Base-by-base conservation (phyloP, 2,797 vertebrate genomes). In the Urocyon cinereoargenteus region DNA sequence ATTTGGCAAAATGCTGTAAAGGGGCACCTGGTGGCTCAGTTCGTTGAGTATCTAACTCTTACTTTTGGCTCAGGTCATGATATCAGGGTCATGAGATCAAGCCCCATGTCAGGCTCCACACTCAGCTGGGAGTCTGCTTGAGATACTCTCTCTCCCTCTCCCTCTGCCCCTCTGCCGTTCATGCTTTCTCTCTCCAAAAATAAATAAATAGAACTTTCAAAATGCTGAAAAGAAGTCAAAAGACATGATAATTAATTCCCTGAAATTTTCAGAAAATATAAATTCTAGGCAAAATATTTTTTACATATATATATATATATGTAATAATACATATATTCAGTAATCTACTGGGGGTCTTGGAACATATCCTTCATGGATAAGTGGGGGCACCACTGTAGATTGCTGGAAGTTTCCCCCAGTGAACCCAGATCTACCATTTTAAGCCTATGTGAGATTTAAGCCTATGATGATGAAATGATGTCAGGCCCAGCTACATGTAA, bases 401-500 rank as follows among this genome's bases (percentile, higher is more conserved):
- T 77, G 15, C 26, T 89, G 45, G 77, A 86, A 34, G 34, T 34
- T 36, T 15, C 11, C 26, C 62, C 21, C 62, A 53, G 40, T 24
- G 62, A 85, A 82, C 26, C 6, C 61, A 57, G 14, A 49, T 53
- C 36, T n/a, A 73, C 51, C 5, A 22, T 89, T 72, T 79, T 55
- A 72, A 78, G 34, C 16, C 36, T 55, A 70, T 51, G 24, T 82
- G 31, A 6, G 31, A 4, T 68, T 21, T 68, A 45, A 45, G 40
- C 40, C 6, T 45, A 45, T 45, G 40, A 45, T 45, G 40, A 45
- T 45, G 40, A 64, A 86, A 77, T 21, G 18, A 19, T 40, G 1
- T 73, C 89, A 86, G 51, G 36, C 49, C 61, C 16, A 96, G 92
- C 90, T 95, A 45, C 66, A 55, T 31, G 34, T 64, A 95, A 86